Evolutionary conservation across 2,113 vertebrate species (phyloP).

Genomic region (Cygnus buccinator): DNA sequence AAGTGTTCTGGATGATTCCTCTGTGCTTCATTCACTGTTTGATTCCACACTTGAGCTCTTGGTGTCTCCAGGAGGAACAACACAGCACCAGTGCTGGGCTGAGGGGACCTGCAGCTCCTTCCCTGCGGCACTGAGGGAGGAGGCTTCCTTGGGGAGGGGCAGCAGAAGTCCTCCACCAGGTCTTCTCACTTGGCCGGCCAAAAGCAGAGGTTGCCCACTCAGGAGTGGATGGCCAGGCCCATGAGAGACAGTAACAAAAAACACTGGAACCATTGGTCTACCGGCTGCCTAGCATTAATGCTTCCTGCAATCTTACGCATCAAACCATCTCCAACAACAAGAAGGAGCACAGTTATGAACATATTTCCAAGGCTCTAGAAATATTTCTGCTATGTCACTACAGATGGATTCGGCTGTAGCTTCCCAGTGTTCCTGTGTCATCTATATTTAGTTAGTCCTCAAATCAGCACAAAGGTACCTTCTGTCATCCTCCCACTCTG

Average conservation of each 20-base stretch:
- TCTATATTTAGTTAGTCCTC: slow-evolving; percentile 47
- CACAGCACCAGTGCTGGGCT: background rate
- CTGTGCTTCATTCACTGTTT: background rate
- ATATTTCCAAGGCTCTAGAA: background rate
- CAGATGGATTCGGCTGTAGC: slow-evolving; percentile 33
- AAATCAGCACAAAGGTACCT: slow-evolving; percentile 52
- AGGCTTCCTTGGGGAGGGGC: background rate
- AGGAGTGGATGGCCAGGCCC: too few relatives aligned
- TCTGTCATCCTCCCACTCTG: slow-evolving; percentile 14
- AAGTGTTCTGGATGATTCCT: background rate
- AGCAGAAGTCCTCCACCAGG: background rate
- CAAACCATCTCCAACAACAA: background rate
- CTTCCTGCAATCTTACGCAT: background rate
- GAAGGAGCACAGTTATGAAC: background rate
- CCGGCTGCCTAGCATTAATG: background rate
- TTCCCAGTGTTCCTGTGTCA: slow-evolving; percentile 1
- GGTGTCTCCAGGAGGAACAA: background rate
- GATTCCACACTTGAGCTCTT: background rate
- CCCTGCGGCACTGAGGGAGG: background rate
- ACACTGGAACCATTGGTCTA: background rate
- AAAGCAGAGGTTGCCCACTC: background rate
- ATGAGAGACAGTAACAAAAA: too few relatives aligned
- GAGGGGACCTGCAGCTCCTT: background rate
- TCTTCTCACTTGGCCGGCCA: background rate
- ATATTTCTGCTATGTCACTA: background rate